Conservation (phyloP, 2,888 invertebrate genomes). For the Stenolophus ochropezus region DNA sequence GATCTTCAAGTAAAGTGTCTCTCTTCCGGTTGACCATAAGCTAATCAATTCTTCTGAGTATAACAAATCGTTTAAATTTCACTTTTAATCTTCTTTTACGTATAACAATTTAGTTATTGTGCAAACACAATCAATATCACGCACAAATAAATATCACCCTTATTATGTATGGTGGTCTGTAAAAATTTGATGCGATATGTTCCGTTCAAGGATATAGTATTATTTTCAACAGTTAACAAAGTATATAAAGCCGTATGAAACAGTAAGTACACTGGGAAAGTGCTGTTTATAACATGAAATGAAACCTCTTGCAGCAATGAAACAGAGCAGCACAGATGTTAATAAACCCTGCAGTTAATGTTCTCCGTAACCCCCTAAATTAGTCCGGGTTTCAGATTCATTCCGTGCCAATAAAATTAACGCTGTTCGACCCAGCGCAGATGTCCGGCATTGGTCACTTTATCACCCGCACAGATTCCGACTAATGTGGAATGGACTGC, state of each 20-base stretch:
- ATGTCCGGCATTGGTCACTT: conserved; percentile 24
- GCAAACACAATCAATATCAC: too few species aligned
- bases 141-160: too few species aligned
- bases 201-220: too few species aligned
- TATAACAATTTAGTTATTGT: too few species aligned
- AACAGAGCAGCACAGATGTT: conserved; percentile 2
- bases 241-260: not conserved
- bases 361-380: conserved; percentile 5
- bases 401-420: conserved; percentile 28
- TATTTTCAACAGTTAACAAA: too few species aligned
- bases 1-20: too few species aligned
- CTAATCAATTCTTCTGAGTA: too few species aligned
- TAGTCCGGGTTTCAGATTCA: not conserved
- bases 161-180: too few species aligned
- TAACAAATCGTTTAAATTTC: too few species aligned
- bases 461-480: conserved; percentile 39
- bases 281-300: not conserved
- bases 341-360: not conserved
- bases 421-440: not conserved
- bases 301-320: not conserved
- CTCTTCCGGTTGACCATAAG: too few species aligned
- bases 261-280: not conserved
- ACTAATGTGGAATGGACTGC: conserved; percentile 20
- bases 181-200: too few species aligned
- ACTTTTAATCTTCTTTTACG: too few species aligned